Evolutionary conservation across 2,113 vertebrate species (phyloP), one percentile per base, ranked within the genome.

Genomic region (Octodon degus): DNA sequence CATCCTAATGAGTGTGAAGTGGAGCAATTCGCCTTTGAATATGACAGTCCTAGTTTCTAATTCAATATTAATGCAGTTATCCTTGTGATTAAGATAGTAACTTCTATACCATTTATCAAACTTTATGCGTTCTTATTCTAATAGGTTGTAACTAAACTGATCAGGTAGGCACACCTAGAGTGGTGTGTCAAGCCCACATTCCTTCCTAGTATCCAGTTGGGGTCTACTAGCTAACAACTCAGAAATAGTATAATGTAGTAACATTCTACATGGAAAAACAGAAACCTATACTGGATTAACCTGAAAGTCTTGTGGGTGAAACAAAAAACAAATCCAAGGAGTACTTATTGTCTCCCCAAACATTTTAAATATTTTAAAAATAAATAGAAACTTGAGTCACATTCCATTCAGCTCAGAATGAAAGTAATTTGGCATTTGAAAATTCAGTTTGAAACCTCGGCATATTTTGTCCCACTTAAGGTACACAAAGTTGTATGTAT

Each of bases 341-440:
- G 40, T 32, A 30, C 76, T 67, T 47, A 24, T 77, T 47, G 65
- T 34, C 14, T 34, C n/a, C 5, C 14, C 24, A 95, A 34, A 20
- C 32, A 40, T 43, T 92, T 90, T 12, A 82, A 96, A 77, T n/a
- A 20, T 68, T 79, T 92, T 94, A 91, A 17, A 96, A 86, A 83
- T 74, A 60, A 93, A 68, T 53, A 80, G 53, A 5, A 91, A 84
- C 5, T n/a, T 82, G 91, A 81, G 22, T 62, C 53, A 55, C 68
- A 65, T 47, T 95, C 67, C 65, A 82, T 76, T 95, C 43, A 91
- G 20, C 80, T 86, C 80, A 85, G 84, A 91, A 86, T 17, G 24
- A 84, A 65, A 89, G 12, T n/a, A 40, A 62, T 22, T 12, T 82
- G 30, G 27, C 70, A 37, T 47, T 88, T 22, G 0, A 11, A 86